Base-by-base conservation (phyloP, 1,140 invertebrate species). In the Hylyphantes graminicola region DNA sequence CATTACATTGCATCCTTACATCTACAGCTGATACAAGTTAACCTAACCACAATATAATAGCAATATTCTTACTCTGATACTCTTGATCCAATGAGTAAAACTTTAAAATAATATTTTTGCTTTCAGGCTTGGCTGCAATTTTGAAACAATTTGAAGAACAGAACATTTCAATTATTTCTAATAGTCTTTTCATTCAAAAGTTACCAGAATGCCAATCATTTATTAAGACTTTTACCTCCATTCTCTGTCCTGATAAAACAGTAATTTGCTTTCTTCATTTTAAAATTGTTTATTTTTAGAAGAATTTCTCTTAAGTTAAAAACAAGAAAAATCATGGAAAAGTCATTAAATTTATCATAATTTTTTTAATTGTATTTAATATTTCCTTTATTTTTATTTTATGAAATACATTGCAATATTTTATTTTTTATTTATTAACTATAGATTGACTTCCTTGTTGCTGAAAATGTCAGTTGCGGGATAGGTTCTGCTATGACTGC, bases 181-280 rank as follows among this genome's bases (percentile, higher is more conserved):
- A 61, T 48, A 70, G 64, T 61, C 54, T 57, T 70, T 70, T 80
- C 61, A 80, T 80, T 17, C 17, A 72, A 70, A 55, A 80, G 19
- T 80, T 15, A 59, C 50, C 55, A 9, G 77, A 80, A 59, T 80
- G 70, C 51, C 64, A 70, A 19, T 12, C n/a, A 13, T 57, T 70
- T 15, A 7, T 80, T 5, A 70, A 80, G 51, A 70, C 53, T 51
- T 80, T 59, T 50, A 21, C 70, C 1, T 57, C 77, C 3, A 17
- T 54, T 9, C 21, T 80, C 19, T 13, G n/a, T 48, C 77, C 65
- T 2, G 53, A 70, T 4, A 70, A 70, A 72, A 61, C 35, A 4
- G 77, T 80, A 70, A 67, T 48, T 35, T 15, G n/a, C 8, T 17
- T 19, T 70, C 15, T 48, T 51, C 21, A 74, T 76, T 9, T 21